Percentiles rank a stretch among this genome's conserved stretches.
Conservation (phyloP, 2,113 vertebrate species). For the Microtus oregoni region DNA sequence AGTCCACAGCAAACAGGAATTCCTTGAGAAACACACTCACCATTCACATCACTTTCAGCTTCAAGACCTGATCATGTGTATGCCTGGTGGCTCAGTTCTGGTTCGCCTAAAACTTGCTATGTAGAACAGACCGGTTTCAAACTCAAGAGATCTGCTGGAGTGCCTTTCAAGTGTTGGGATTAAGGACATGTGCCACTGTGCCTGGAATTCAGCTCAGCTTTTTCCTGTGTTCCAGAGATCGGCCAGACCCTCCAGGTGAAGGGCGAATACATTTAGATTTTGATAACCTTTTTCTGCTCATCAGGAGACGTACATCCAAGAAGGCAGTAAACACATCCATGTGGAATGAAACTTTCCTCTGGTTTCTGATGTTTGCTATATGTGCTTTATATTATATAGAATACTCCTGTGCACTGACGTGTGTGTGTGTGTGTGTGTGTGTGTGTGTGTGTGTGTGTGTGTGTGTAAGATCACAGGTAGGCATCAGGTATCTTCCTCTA, state of each 20-base stretch:
- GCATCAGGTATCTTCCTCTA: background rate
- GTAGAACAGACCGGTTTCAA: background rate
- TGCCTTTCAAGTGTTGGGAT: background rate
- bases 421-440: background rate
- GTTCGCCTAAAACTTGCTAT: background rate
- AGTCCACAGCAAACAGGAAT: constrained; percentile 11
- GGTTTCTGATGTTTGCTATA: background rate
- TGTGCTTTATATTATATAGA: background rate
- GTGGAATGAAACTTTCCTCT: background rate
- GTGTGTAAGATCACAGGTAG: background rate
- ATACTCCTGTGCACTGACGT: background rate
- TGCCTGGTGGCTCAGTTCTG: background rate
- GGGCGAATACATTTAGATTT: background rate
- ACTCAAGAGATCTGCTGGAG: background rate
- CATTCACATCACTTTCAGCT: background rate
- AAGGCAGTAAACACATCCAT: background rate
- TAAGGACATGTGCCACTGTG: background rate
- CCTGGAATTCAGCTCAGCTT: constrained; percentile 1
- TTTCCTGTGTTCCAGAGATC: background rate
- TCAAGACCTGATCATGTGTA: background rate
- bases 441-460: too few species aligned
- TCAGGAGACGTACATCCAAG: background rate
- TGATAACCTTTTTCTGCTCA: background rate
- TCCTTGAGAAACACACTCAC: constrained; percentile 15
- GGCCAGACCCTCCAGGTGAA: background rate